phyloP scores from a whole-genome alignment of 2,113 vertebrate genomes.

The Nesogale talazaci region DNA sequence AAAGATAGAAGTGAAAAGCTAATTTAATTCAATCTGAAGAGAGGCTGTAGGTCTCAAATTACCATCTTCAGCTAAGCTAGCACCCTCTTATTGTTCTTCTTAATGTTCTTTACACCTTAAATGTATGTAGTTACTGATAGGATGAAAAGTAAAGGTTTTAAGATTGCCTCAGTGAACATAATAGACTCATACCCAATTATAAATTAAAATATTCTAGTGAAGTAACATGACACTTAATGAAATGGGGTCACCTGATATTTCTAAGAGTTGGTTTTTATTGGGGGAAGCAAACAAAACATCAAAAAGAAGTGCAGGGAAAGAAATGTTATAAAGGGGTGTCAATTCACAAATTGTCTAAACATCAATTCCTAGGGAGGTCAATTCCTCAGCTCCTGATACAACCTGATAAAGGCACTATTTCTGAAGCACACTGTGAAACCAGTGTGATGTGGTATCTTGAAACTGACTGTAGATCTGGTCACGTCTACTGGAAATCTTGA shows the following conservation, averaged over 20 bases:
- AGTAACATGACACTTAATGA: neutral
- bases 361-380: neutral
- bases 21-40: too few relatives aligned
- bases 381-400: neutral
- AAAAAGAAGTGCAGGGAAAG: neutral
- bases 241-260: neutral
- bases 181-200: neutral
- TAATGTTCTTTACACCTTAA: neutral
- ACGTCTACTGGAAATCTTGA: neutral
- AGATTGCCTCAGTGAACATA: neutral
- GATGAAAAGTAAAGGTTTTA: neutral
- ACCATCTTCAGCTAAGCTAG: too few relatives aligned
- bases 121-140: conserved; percentile 28
- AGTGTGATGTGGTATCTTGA: neutral
- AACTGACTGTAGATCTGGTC: neutral
- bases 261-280: neutral
- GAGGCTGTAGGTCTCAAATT: too few relatives aligned
- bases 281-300: neutral
- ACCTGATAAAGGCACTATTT: neutral
- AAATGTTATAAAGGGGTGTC: neutral
- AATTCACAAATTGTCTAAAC: neutral
- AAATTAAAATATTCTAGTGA: neutral
- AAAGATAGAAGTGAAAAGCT: too few relatives aligned
- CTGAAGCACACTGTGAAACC: neutral
- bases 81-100: too few relatives aligned